Evolutionary conservation across 2,113 vertebrate genomes (phyloP).

Genomic region (Mus spicilegus): DNA sequence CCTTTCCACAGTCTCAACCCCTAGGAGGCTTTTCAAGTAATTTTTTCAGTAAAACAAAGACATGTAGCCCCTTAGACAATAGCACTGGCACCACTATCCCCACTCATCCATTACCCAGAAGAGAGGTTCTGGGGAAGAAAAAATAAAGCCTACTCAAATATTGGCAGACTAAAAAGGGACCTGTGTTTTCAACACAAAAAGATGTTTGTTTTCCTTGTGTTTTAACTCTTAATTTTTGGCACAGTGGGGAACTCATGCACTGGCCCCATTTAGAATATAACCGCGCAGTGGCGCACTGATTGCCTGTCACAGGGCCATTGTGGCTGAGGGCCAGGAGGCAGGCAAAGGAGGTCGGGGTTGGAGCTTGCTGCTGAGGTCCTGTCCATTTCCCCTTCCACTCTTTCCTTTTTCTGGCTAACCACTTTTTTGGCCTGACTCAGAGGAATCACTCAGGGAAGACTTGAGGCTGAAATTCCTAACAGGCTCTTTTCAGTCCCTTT

Average conservation of each 20-base stretch:
- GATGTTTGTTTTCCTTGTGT: conserved; percentile 78
- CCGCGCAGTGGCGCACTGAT: conserved; percentile 22
- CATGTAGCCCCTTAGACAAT: not conserved
- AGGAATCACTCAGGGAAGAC: conserved; percentile 53
- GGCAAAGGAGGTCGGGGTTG: conserved; percentile 42
- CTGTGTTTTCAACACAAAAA: conserved; percentile 63
- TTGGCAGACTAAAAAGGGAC: conserved; percentile 31
- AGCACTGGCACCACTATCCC: too few species aligned
- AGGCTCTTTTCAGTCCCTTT: conserved; percentile 76
- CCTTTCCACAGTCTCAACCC: not conserved
- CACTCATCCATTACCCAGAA: not conserved
- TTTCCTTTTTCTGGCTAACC: conserved; percentile 45
- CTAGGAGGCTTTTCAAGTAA: not conserved
- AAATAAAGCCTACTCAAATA: not conserved
- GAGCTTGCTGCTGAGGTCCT: not conserved
- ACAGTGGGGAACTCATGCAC: conserved; percentile 55
- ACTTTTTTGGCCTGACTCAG: conserved; percentile 13
- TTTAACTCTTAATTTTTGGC: conserved; percentile 80
- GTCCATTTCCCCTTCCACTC: not conserved
- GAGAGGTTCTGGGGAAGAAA: not conserved
- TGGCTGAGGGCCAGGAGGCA: conserved; percentile 55
- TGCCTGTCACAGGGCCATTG: conserved; percentile 20
- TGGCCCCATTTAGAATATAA: conserved; percentile 10
- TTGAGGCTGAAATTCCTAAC: conserved; percentile 74
- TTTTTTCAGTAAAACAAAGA: conserved; percentile 40